These are phyloP conservation scores for Turritopsis dohrnii DNA, from an alignment of 30 jellyfish, hydroid and myxozoan species.

Conservation along the genomic window DNA sequence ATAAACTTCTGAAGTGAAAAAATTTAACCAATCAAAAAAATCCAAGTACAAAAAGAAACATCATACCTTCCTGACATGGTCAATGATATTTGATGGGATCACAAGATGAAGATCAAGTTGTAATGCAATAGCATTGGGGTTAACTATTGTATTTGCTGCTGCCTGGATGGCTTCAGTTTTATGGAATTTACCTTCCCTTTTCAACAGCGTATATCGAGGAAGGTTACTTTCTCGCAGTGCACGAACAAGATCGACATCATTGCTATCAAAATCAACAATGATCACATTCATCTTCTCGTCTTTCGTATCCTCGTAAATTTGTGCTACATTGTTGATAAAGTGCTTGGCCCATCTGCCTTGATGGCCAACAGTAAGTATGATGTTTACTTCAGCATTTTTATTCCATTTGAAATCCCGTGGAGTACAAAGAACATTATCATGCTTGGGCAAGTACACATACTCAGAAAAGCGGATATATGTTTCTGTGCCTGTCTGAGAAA, in stretches of 20 bases:
- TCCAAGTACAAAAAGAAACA: neutral
- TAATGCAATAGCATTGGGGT: slow-evolving; percentile 60
- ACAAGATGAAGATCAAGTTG: slow-evolving; percentile 75
- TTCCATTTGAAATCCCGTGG: slow-evolving; percentile 85
- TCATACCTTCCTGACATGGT: slow-evolving; percentile 61
- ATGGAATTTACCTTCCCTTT: slow-evolving; percentile 55
- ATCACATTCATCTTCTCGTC: slow-evolving; percentile 58
- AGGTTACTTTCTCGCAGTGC: slow-evolving; percentile 48
- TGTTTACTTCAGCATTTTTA: slow-evolving; percentile 67
- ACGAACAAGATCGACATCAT: slow-evolving; percentile 51
- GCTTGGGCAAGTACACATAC: slow-evolving; percentile 50
- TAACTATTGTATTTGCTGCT: slow-evolving; percentile 53
- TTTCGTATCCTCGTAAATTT: slow-evolving; percentile 58
- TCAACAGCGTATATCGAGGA: slow-evolving; percentile 55
- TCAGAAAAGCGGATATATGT: slow-evolving; percentile 59
- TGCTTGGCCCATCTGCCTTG: slow-evolving; percentile 95
- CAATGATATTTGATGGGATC: slow-evolving; percentile 71
- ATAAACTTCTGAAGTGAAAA: neutral
- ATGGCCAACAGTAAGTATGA: slow-evolving; percentile 73
- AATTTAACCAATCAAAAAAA: neutral
- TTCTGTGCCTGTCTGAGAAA: slow-evolving; percentile 7
- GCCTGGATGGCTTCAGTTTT: slow-evolving; percentile 85
- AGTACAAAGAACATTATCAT: slow-evolving; percentile 33
- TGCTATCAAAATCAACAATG: slow-evolving; percentile 74
- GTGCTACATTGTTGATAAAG: slow-evolving; percentile 50